Evolutionary conservation across 1,140 invertebrate species (phyloP), one percentile per base, ranked within the genome.

Genomic region (Bombus confusus): DNA sequence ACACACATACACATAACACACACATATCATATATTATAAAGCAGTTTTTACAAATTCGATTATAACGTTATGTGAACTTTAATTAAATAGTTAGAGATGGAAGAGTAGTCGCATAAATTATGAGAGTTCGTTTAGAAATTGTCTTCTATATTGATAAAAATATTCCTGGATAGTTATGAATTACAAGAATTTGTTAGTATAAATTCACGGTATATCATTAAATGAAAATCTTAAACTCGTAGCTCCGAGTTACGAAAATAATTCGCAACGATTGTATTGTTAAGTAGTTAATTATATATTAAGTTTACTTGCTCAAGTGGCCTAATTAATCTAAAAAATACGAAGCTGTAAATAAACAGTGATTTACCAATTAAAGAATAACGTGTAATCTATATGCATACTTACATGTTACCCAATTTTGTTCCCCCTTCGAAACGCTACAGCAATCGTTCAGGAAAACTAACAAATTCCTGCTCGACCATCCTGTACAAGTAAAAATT

Each of bases 301-400:
- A 71, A 84, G 41, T 83, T 83, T 52, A 64, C 39, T 71, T 84
- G 82, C 74, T 84, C 82, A 79, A 84, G 82, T 43, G 75, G 64
- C 74, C 74, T 78, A 52, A 78, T 43, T 59, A 39, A 78, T 39
- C 73, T 69, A 66, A n/a, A 52, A 39, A 22, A 34, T 13, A 62
- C 59, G 0, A 43, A 34, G 57, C 52, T 79, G 39, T 84, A 78
- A 84, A 84, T 71, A 84, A 84, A 84, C 34, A 37, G 31, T 71
- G 3, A 83, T 71, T 47, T 69, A 68, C 9, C 15, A 59, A 77
- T 22, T 37, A 52, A 22, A 37, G 41, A 22, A 59, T 8, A 12
- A 13, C 22, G 52, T 5, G 6, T 73, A 43, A 62, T 52, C 47
- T 52, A 8, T 34, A 6, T 78, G 22, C 59, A 64, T 78, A 71